Evolutionary conservation across 2,888 invertebrate genomes (phyloP).

Genomic region (Cheilosia vulpina): DNA sequence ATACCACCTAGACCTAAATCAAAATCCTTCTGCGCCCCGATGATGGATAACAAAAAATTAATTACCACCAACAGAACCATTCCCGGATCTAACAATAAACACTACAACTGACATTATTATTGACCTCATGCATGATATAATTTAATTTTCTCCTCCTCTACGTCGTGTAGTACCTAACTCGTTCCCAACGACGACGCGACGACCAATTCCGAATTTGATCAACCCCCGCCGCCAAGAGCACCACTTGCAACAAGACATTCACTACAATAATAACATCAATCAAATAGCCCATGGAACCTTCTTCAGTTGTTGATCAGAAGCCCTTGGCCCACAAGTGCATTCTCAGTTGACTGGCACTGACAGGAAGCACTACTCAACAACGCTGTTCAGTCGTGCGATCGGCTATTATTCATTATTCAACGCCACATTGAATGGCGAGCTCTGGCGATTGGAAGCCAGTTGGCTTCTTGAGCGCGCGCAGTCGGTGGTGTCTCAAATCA

Average conservation of each 20-base stretch:
- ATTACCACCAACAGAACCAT: slow-evolving; percentile 38
- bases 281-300: slow-evolving; percentile 32
- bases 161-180: slow-evolving; percentile 14
- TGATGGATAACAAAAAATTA: slow-evolving; percentile 27
- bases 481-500: slow-evolving; percentile 30
- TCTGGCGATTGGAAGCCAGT: slow-evolving; percentile 57
- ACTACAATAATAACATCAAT: slow-evolving; percentile 56
- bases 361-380: slow-evolving; percentile 62
- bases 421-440: slow-evolving; percentile 48
- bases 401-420: slow-evolving; percentile 65
- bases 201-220: slow-evolving; percentile 29
- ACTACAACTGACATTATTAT: slow-evolving; percentile 37
- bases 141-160: slow-evolving; percentile 31
- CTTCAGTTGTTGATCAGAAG: slow-evolving; percentile 22
- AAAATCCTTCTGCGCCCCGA: background rate
- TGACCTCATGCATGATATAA: slow-evolving; percentile 51
- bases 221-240: slow-evolving; percentile 28
- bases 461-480: slow-evolving; percentile 51
- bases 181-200: slow-evolving; percentile 8
- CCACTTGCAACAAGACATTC: slow-evolving; percentile 1
- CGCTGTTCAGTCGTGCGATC: slow-evolving; percentile 54
- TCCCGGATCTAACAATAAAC: slow-evolving; percentile 14
- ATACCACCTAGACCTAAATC: background rate
- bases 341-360: slow-evolving; percentile 46
- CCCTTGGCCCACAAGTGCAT: slow-evolving; percentile 40